Percentiles rank a stretch among this genome's conserved stretches.
These are phyloP conservation scores for Gobius niger DNA, from an alignment of 2,113 vertebrate species.

Conservation along the genomic window DNA sequence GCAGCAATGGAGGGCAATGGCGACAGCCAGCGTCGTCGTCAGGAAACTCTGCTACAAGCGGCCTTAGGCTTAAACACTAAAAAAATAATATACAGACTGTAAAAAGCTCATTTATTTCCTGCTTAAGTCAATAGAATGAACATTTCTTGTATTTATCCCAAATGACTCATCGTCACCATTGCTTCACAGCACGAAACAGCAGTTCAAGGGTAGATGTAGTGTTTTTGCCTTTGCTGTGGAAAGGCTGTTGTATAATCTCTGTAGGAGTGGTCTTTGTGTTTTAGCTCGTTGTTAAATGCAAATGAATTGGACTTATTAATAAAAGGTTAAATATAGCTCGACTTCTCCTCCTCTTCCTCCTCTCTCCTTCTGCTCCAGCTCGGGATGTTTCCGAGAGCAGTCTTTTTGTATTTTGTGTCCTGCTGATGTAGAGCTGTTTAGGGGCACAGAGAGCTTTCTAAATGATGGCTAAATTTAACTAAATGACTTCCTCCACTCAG, in stretches of 20 bases:
- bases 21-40: no score
- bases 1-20: no score
- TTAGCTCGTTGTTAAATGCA: not conserved
- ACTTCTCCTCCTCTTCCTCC: not conserved
- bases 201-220: conserved; percentile 2
- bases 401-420: conserved; percentile 62
- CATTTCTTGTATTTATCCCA: not conserved
- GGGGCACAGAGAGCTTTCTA: conserved; percentile 66
- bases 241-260: not conserved
- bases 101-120: no score
- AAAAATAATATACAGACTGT: no score
- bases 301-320: conserved; percentile 1
- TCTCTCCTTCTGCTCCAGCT: not conserved
- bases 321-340: conserved; percentile 1
- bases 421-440: conserved; percentile 68
- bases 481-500: conserved; percentile 74
- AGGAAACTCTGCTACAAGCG: no score
- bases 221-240: not conserved
- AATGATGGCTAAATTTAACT: conserved; percentile 76
- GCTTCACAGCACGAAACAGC: not conserved
- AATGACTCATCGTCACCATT: not conserved
- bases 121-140: not conserved
- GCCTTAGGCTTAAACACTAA: no score
- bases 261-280: conserved; percentile 3
- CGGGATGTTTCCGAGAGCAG: conserved; percentile 39